Percentiles rank a stretch among this genome's conserved stretches.
Evolutionary conservation across 2,888 invertebrate genomes (phyloP).

Genomic region (Eupithecia inturbata): DNA sequence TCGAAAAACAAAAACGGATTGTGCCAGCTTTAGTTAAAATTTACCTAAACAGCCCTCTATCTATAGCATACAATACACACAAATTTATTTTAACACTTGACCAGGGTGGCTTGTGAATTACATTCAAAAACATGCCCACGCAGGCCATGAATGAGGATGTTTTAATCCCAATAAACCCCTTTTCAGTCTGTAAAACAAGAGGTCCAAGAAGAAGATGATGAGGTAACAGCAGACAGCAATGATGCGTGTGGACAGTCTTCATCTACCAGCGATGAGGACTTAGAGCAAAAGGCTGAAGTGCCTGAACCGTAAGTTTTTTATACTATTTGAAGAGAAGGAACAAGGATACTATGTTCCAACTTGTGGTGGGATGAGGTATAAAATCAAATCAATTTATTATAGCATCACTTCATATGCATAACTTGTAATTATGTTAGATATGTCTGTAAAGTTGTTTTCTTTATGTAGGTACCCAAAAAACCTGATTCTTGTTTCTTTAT

Average conservation of each 20-base stretch:
- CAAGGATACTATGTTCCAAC: background rate
- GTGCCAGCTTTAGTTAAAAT: too few species aligned
- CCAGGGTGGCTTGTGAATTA: background rate
- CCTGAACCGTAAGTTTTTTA: slow-evolving; percentile 20
- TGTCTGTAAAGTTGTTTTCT: too few species aligned
- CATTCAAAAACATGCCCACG: background rate
- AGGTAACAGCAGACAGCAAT: slow-evolving; percentile 42
- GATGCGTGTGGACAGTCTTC: slow-evolving; percentile 37
- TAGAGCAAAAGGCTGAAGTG: slow-evolving; percentile 26
- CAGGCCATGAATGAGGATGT: background rate
- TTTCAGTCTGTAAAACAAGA: slow-evolving; percentile 39
- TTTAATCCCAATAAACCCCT: background rate
- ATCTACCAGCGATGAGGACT: slow-evolving; percentile 34
- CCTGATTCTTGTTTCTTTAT: too few species aligned
- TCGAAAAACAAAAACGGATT: too few species aligned
- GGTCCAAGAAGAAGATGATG: slow-evolving; percentile 31
- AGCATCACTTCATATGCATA: too few species aligned
- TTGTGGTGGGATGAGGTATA: too few species aligned
- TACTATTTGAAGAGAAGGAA: background rate
- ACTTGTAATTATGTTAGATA: too few species aligned
- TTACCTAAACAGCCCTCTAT: too few species aligned
- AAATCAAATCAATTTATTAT: too few species aligned
- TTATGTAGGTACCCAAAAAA: too few species aligned
- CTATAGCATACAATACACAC: too few species aligned
- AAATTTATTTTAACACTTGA: too few species aligned